Percentiles rank a stretch among this genome's conserved stretches.
Conservation (phyloP, 2,888 invertebrate species). For the Gnatocerus cornutus region DNA sequence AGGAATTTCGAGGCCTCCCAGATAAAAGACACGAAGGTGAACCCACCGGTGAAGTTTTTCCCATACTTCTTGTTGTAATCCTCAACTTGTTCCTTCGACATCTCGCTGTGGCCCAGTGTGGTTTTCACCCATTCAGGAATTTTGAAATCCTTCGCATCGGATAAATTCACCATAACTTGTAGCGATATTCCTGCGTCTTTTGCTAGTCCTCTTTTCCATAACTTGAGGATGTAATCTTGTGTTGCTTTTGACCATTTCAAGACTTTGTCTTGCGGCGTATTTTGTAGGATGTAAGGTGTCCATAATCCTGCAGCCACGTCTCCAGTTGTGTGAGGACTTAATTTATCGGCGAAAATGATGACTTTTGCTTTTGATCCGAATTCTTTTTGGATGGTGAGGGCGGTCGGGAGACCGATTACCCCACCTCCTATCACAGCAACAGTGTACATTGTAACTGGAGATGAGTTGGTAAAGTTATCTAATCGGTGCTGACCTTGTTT, state of each 20-base stretch:
- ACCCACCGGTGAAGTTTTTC: slow-evolving; percentile 73
- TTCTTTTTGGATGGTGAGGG: slow-evolving; percentile 78
- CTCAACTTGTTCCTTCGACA: slow-evolving; percentile 66
- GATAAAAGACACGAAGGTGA: slow-evolving; percentile 79
- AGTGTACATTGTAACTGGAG: slow-evolving; percentile 51
- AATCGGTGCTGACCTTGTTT: slow-evolving; percentile 6
- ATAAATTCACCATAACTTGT: slow-evolving; percentile 57
- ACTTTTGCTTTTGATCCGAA: slow-evolving; percentile 73
- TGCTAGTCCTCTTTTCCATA: slow-evolving; percentile 75
- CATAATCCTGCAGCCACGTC: slow-evolving; percentile 87
- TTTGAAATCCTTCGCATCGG: slow-evolving; percentile 60
- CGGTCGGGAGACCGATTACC: slow-evolving; percentile 81
- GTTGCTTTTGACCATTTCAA: slow-evolving; percentile 79
- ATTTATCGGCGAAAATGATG: slow-evolving; percentile 78
- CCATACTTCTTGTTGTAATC: slow-evolving; percentile 65
- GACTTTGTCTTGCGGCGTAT: slow-evolving; percentile 74
- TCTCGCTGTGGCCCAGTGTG: slow-evolving; percentile 69
- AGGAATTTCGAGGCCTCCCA: slow-evolving; percentile 79
- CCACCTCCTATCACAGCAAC: slow-evolving; percentile 83
- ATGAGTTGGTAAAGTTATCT: slow-evolving; percentile 8
- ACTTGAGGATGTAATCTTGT: slow-evolving; percentile 74
- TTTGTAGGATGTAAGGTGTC: slow-evolving; percentile 79
- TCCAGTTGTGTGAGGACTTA: slow-evolving; percentile 83
- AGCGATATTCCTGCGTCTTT: slow-evolving; percentile 59
- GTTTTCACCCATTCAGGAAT: slow-evolving; percentile 70